Percentiles rank a stretch among this genome's conserved stretches.
phyloP scores from a whole-genome alignment of 2,797 vertebrate genomes.

The Mallotus villosus region DNA sequence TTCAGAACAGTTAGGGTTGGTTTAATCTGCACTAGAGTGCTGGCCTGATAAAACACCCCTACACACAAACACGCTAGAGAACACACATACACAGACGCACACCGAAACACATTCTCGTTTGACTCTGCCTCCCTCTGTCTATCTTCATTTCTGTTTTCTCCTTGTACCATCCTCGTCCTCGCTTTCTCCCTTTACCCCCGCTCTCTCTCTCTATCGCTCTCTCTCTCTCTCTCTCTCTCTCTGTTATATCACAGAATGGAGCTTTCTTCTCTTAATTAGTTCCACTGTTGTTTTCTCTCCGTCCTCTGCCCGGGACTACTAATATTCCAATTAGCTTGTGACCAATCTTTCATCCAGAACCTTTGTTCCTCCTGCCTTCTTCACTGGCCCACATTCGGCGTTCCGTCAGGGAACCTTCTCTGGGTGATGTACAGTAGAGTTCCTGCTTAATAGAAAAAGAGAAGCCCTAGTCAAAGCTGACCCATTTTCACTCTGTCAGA shows the following conservation, averaged over 20 bases:
- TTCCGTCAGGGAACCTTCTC: constrained; percentile 47
- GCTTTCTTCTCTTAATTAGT: constrained; percentile 59
- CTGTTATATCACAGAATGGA: neutral
- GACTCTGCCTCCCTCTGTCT: neutral
- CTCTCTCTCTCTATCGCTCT: constrained; percentile 29
- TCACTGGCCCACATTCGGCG: constrained; percentile 40
- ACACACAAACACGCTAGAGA: constrained; percentile 17
- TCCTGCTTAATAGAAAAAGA: constrained; percentile 53
- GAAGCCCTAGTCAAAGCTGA: constrained; percentile 62
- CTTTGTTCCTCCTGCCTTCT: constrained; percentile 50
- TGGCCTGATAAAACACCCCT: constrained; percentile 47
- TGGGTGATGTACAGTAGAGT: constrained; percentile 43
- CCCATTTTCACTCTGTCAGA: constrained; percentile 60
- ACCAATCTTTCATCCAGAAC: constrained; percentile 52
- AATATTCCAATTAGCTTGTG: constrained; percentile 67
- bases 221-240: too few species aligned
- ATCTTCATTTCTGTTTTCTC: constrained; percentile 10
- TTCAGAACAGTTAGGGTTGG: constrained; percentile 33
- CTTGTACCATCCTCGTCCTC: constrained; percentile 6
- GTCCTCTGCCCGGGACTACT: constrained; percentile 52
- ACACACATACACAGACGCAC: constrained; percentile 8
- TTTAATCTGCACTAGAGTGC: constrained; percentile 62
- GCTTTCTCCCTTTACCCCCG: constrained; percentile 11
- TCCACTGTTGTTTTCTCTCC: constrained; percentile 42
- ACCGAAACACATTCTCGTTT: neutral